Conservation (phyloP, 2,888 invertebrate species). For the Ferrisia virgata region DNA sequence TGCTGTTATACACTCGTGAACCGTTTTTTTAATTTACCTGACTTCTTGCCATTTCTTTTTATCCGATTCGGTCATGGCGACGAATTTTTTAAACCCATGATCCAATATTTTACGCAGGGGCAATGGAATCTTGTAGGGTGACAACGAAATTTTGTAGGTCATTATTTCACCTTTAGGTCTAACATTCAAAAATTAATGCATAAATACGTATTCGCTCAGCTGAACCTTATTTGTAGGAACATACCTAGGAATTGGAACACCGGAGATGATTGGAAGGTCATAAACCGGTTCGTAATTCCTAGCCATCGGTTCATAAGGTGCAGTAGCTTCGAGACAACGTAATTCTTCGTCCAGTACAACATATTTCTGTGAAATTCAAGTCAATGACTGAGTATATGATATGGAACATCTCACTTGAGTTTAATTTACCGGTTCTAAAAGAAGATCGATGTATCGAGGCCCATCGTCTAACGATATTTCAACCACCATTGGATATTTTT, state of each 20-base stretch:
- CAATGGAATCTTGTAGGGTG: background rate
- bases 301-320: background rate
- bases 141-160: background rate
- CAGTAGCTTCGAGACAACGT: background rate
- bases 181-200: background rate
- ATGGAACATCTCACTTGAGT: too few relatives aligned
- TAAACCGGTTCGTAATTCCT: background rate
- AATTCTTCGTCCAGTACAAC: background rate
- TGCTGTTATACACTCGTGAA: background rate
- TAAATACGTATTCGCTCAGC: background rate
- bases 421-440: background rate
- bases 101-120: background rate
- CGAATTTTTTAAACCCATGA: conserved; percentile 6
- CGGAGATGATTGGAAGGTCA: background rate
- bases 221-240: background rate
- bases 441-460: background rate
- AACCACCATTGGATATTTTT: background rate
- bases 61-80: background rate
- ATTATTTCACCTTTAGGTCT: background rate
- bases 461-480: background rate
- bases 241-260: background rate
- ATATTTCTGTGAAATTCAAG: background rate
- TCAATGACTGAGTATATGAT: background rate
- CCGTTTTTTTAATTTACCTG: background rate
- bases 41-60: background rate